phyloP scores from a whole-genome alignment of 1,140 invertebrate species.

The Scaptodrosophila lebanonensis region DNA sequence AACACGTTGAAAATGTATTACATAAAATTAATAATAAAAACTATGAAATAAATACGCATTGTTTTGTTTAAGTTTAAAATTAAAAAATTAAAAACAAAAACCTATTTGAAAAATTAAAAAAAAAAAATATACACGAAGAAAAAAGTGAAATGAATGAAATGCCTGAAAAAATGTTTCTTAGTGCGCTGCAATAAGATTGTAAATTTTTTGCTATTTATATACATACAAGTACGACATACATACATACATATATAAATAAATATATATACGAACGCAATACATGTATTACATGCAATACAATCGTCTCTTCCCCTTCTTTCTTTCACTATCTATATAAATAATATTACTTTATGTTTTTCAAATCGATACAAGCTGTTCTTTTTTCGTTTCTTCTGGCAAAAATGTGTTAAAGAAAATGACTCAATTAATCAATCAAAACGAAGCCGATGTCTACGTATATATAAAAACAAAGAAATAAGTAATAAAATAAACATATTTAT shows the following conservation, averaged over 20 bases:
- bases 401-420: slow-evolving; percentile 38
- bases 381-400: slow-evolving; percentile 31
- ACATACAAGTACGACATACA: neutral
- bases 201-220: slow-evolving; percentile 71
- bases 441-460: neutral
- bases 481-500: slow-evolving; percentile 69
- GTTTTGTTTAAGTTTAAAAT: slow-evolving; percentile 70
- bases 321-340: slow-evolving; percentile 1
- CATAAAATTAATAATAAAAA: slow-evolving; percentile 56
- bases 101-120: slow-evolving; percentile 11
- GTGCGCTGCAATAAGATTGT: slow-evolving; percentile 71
- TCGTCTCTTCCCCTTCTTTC: too few species aligned
- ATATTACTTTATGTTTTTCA: slow-evolving; percentile 39
- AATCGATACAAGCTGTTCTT: slow-evolving; percentile 30
- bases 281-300: too few species aligned
- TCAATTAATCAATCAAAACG: too few species aligned
- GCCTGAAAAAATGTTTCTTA: slow-evolving; percentile 37
- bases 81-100: slow-evolving; percentile 38
- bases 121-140: slow-evolving; percentile 14
- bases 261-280: too few species aligned
- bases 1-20: slow-evolving; percentile 74
- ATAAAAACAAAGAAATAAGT: slow-evolving; percentile 59
- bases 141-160: slow-evolving; percentile 19
- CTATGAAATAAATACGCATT: slow-evolving; percentile 45
- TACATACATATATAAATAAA: slow-evolving; percentile 32